Conservation (phyloP, 2,113 vertebrate genomes). For the Willisornis vidua region DNA sequence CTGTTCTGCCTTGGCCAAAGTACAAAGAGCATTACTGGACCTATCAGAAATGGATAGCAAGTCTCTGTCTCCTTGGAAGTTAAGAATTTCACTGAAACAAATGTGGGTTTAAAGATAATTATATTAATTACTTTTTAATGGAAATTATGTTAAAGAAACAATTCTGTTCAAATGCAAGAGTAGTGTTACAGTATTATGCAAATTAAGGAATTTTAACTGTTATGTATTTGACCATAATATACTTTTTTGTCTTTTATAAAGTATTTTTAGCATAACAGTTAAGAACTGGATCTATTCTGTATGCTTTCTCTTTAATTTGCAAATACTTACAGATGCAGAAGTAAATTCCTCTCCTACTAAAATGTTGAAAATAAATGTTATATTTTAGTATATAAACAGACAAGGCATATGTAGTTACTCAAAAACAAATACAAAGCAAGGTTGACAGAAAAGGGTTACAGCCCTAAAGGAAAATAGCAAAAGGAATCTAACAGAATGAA, state of each 20-base stretch:
- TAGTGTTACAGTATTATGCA: background rate
- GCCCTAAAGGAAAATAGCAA: background rate
- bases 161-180: background rate
- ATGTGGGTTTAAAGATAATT: background rate
- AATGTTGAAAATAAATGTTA: background rate
- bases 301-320: background rate
- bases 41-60: background rate
- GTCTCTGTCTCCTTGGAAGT: background rate
- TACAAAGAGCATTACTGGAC: background rate
- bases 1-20: background rate
- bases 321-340: background rate
- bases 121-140: background rate
- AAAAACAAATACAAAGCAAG: constrained; percentile 19
- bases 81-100: background rate
- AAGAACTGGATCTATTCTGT: background rate
- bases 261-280: background rate
- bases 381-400: background rate
- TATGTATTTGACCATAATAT: background rate
- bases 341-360: background rate
- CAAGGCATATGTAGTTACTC: background rate
- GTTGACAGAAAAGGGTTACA: background rate
- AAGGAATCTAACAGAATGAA: background rate
- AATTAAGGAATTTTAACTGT: background rate
- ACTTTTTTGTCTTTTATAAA: background rate
- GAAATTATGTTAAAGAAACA: background rate